Base-by-base conservation (phyloP, 2,797 vertebrate genomes). In the Pyrrhura leucotis region DNA sequence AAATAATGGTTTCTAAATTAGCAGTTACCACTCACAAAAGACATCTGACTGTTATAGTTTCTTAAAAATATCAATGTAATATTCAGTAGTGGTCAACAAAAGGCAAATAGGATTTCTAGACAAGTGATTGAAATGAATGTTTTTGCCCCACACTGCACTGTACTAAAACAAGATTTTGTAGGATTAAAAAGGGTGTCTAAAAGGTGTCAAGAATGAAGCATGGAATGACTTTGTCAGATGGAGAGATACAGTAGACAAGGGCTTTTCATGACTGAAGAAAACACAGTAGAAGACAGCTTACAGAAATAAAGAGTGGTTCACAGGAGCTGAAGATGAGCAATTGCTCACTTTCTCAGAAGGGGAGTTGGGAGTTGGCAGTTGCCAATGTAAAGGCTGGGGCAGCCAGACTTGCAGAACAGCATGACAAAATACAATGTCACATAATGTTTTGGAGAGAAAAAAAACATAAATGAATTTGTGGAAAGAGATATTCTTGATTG, bases 1-100 rank as follows among this genome's bases (percentile, higher is more conserved):
- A 31, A 63, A 33, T 48, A 48, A 66, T 71, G 50, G 53, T 56
- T 92, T 77, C 78, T 80, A 71, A 92, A 92, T 93, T 33, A 35
- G 28, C 48, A 50, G 17, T 25, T 90, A 48, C 23, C 50, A 23
- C 45, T 69, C 16, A 47, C 54, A n/a, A 83, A 68, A 89, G 84
- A 51, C 22, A 47, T 59, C 48, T 42, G 61, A 29, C 48, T 80
- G 28, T 19, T 44, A 62, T 73, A 35, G 12, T 47, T 42, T 50
- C 45, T 62, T 47, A 54, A 20, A 87, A 79, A 93, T 73, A 81
- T 14, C 3, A 2, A 28, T 61, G 53, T 22, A 61, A 63, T 76
- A 42, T 65, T 61, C 83, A 75, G 33, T 73, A 25, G 12, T 10
- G 35, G 42, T 18, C 77, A 65, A 90, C 65, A 66, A 51, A 88